Conservation (phyloP, 2,888 invertebrate species). For the Gerris lacustris region DNA sequence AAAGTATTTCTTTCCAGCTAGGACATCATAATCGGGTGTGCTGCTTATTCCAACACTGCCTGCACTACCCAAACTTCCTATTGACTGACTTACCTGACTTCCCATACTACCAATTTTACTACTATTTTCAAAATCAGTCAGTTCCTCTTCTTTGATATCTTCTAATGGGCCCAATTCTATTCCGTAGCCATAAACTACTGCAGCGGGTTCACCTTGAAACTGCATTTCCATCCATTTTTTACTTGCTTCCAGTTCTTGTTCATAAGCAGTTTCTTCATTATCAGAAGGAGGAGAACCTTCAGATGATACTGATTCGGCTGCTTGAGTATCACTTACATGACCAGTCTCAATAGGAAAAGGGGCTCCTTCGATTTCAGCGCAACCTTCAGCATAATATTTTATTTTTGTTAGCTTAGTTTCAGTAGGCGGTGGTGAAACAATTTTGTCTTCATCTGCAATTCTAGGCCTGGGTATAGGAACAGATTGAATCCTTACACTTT, state of each 20-base stretch:
- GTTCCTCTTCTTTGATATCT: slow-evolving; percentile 86
- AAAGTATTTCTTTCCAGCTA: slow-evolving; percentile 71
- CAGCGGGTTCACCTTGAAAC: slow-evolving; percentile 53
- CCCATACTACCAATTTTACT: slow-evolving; percentile 64
- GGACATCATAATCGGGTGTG: slow-evolving; percentile 79
- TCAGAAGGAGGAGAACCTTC: slow-evolving; percentile 31
- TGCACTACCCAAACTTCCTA: slow-evolving; percentile 62
- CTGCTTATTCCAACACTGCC: slow-evolving; percentile 74
- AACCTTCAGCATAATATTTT: slow-evolving; percentile 40
- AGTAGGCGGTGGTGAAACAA: slow-evolving; percentile 54
- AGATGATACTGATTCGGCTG: slow-evolving; percentile 30
- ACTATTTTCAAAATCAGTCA: slow-evolving; percentile 68
- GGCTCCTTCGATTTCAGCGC: slow-evolving; percentile 43
- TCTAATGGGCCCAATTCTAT: slow-evolving; percentile 75
- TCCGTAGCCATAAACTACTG: slow-evolving; percentile 52
- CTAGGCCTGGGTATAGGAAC: slow-evolving; percentile 40
- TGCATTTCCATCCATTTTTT: slow-evolving; percentile 86
- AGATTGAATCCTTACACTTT: slow-evolving; percentile 57
- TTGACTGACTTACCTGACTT: slow-evolving; percentile 58
- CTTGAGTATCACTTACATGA: slow-evolving; percentile 42
- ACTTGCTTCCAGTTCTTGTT: slow-evolving; percentile 49
- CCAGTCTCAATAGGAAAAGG: slow-evolving; percentile 56
- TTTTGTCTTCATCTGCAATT: slow-evolving; percentile 57
- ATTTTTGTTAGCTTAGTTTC: slow-evolving; percentile 41
- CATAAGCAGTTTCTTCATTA: slow-evolving; percentile 40